These are phyloP conservation scores for Aphrocallistes beatrix DNA, from an alignment of 37 sponge, comb jelly and placozoan species.

Conservation along the genomic window DNA sequence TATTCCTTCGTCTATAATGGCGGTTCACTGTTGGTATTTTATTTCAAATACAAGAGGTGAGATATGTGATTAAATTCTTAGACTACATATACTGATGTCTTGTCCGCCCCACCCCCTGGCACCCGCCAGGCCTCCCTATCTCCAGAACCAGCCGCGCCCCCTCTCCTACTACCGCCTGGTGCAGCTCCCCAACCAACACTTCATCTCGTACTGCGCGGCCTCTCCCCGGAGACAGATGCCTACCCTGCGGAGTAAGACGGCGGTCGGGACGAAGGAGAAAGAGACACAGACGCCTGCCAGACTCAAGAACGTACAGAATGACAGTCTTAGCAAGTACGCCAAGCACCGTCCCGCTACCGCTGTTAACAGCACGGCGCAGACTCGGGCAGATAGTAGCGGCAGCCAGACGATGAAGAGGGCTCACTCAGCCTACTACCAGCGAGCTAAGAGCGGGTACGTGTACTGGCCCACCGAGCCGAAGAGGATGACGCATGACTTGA, in stretches of 20 bases:
- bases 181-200: neutral
- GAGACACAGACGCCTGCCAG: neutral
- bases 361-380: neutral
- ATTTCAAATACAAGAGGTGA: too few relatives aligned
- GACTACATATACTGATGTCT: too few relatives aligned
- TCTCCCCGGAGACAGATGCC: neutral
- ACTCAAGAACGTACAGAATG: neutral
- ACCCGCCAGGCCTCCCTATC: neutral
- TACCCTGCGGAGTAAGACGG: neutral
- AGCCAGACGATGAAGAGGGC: neutral
- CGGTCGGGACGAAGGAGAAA: neutral
- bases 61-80: too few relatives aligned
- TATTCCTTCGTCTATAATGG: too few relatives aligned
- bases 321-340: neutral
- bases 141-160: neutral
- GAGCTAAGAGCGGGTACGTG: conserved; percentile 14
- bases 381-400: neutral
- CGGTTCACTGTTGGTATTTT: too few relatives aligned
- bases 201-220: neutral
- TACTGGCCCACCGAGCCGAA: neutral
- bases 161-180: conserved; percentile 14
- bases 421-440: neutral
- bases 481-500: neutral
- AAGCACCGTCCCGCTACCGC: neutral
- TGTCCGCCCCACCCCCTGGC: neutral